Evolutionary conservation across 1,140 invertebrate species (phyloP).

Genomic region (Drosophila mojavensis): DNA sequence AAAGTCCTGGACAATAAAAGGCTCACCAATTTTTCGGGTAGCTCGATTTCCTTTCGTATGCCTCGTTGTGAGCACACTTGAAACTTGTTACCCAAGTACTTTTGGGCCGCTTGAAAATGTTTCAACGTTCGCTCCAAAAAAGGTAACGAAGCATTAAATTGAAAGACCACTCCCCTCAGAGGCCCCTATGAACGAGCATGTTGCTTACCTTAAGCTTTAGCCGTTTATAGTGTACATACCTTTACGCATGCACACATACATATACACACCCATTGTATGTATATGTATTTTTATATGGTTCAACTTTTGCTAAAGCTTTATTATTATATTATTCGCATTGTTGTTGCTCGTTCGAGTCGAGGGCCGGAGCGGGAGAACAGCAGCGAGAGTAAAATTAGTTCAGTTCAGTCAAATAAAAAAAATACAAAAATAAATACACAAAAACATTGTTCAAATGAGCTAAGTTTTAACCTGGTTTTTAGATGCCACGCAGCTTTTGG

Average conservation of each 20-base stretch:
- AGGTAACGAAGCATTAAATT: constrained; percentile 81
- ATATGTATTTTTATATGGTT: constrained; percentile 40
- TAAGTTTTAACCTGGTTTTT: constrained; percentile 23
- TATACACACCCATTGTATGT: neutral
- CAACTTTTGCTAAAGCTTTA: constrained; percentile 64
- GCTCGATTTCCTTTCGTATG: constrained; percentile 44
- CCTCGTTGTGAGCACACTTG: constrained; percentile 49
- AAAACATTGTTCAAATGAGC: constrained; percentile 22
- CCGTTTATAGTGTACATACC: neutral
- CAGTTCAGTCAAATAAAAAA: constrained; percentile 12
- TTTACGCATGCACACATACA: neutral
- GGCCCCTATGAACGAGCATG: constrained; percentile 3
- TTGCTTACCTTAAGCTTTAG: constrained; percentile 42
- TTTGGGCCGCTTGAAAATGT: constrained; percentile 60
- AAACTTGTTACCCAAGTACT: constrained; percentile 62
- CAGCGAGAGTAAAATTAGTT: constrained; percentile 13
- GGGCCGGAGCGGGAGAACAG: neutral
- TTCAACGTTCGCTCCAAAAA: constrained; percentile 59
- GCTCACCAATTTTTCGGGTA: constrained; percentile 20
- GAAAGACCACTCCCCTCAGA: constrained; percentile 29
- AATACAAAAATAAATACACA: neutral
- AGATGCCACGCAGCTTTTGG: constrained; percentile 9
- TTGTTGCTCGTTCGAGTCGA: constrained; percentile 1
- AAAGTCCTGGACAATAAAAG: constrained; percentile 69
- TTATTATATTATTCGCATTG: constrained; percentile 59